Evolutionary conservation across 2,888 invertebrate species (phyloP), one percentile per base, ranked within the genome.

Genomic region (Busseola fusca): DNA sequence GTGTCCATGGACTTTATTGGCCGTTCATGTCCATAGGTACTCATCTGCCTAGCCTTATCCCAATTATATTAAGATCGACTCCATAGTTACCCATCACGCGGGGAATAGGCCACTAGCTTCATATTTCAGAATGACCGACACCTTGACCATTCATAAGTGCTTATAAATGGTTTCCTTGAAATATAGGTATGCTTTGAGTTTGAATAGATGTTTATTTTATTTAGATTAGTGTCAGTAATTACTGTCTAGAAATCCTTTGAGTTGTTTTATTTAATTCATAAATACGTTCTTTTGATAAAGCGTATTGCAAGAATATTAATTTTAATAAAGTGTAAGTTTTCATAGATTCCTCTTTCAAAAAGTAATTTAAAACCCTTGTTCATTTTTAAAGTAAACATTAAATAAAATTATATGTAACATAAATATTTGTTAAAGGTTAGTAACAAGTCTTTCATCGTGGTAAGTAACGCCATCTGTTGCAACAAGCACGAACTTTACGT

Each of bases 391-490:
- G n/a, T n/a, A n/a, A n/a, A n/a, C n/a, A n/a, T n/a, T n/a, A n/a
- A n/a, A n/a, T n/a, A n/a, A n/a, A n/a, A n/a, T n/a, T n/a, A n/a
- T n/a, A n/a, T n/a, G n/a, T n/a, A n/a, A n/a, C n/a, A 27, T 42
- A 60, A 27, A 12, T 60, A 0, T 42, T 40, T 25, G 60, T 14
- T 21, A 27, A 21, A 45, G 34, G 25, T 16, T 62, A 25, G 25
- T 34, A 21, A 18, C 9, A 18, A 45, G 27, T 18, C 18, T 16
- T 27, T 25, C 50, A 50, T 16, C 5, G 27, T n/a, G 12, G 40
- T 18, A 7, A 42, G 34, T 42, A 45, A 21, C 62, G 30, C 69
- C 65, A 80, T 76, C 65, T 80, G 3, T 45, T 3, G 14, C 10
- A 0, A 6, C 5, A 18, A 1, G 18, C 1, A 12, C 1, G 45